phyloP scores from a whole-genome alignment of 2,888 invertebrate species.

The Zeuzera pyrina region DNA sequence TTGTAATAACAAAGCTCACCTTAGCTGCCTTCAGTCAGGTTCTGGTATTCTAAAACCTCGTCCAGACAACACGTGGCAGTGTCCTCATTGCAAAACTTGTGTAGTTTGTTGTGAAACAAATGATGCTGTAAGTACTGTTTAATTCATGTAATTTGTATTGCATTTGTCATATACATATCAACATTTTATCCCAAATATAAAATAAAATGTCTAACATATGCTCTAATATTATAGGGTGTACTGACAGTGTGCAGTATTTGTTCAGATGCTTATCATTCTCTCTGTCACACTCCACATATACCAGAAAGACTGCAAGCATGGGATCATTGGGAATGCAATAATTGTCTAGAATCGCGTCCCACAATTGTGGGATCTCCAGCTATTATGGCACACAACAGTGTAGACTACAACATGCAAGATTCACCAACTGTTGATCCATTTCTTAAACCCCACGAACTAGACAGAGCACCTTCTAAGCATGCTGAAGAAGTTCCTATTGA shows the following conservation, averaged over 20 bases:
- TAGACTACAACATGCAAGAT: conserved; percentile 35
- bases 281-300: conserved; percentile 83
- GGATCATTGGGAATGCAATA: conserved; percentile 81
- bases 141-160: not conserved
- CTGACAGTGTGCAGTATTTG: conserved; percentile 87
- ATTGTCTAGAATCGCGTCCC: conserved; percentile 71
- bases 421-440: conserved; percentile 49
- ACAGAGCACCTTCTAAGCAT: conserved; percentile 50
- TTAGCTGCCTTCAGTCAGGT: conserved; percentile 78
- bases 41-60: conserved; percentile 76
- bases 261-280: conserved; percentile 87
- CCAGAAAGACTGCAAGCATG: conserved; percentile 70
- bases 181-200: not conserved
- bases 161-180: not conserved
- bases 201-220: not conserved
- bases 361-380: conserved; percentile 46
- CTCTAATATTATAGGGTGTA: conserved; percentile 68
- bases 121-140: conserved; percentile 75
- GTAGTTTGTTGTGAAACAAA: conserved; percentile 84
- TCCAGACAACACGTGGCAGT: conserved; percentile 86
- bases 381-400: conserved; percentile 33
- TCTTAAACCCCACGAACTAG: conserved; percentile 59
- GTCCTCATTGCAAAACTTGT: conserved; percentile 92
- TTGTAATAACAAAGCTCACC: conserved; percentile 82
- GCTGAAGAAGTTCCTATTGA: conserved; percentile 68